Evolutionary conservation across 2,113 vertebrate species (phyloP), one percentile per base, ranked within the genome.

Genomic region (Poecilia latipinna): DNA sequence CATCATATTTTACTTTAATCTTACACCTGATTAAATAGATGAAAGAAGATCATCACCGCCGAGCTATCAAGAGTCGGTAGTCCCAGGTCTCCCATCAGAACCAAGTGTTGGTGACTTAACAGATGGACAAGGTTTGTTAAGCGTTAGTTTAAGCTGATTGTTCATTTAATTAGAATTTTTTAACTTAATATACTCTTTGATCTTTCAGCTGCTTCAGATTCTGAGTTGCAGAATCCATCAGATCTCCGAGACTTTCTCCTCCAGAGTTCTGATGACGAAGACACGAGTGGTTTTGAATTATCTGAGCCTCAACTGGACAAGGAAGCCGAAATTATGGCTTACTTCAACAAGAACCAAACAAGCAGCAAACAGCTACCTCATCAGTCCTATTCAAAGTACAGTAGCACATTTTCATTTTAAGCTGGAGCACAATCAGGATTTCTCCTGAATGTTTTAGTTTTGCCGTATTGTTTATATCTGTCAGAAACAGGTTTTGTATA

Each of bases 201-300:
- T 74, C 51, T 80, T 88, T 77, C 57, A 91, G 88, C 74, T 68
- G 86, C 72, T 24, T 69, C 63, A 19, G 91, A 87, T 57, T 60
- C 72, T 44, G 92, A 92, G 68, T 63, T 76, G 67, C 90, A 90
- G 71, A 71, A 80, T 66, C 61, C 77, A 5, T 67, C 82, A 68
- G 90, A 91, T 13, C 72, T 95, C 60, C 66, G 6, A 8, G 84
- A 94, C 61, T 94, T 93, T 65, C 94, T 95, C 7, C 88, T 92
- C 8, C 90, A 89, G 68, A 88, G 78, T 75, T 90, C 92, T 8
- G 93, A 94, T 62, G 86, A 83, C 33, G 93, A 94, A 44, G 84
- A 93, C 0, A 0, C 19, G 3, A 82, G 60, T 35, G n/a, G 2
- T 3, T 67, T 83, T 44, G 88, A 89, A 65, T 51, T 82, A 32